Percentiles rank a stretch among this genome's conserved stretches.
Conservation (phyloP, 2,797 vertebrate genomes). For the Myotis daubentonii region DNA sequence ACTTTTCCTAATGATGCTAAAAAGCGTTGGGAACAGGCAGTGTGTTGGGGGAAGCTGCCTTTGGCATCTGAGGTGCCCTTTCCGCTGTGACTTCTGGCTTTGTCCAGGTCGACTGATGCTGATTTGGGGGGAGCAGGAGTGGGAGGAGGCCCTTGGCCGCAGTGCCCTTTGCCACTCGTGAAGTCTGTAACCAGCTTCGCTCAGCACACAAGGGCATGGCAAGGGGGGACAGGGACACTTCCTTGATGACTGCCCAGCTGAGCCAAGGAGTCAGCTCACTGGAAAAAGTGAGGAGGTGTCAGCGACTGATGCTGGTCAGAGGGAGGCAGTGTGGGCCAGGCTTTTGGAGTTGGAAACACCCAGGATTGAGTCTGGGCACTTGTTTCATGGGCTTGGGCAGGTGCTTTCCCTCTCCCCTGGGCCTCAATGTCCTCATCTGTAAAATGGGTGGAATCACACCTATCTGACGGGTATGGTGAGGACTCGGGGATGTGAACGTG, state of each 20-base stretch:
- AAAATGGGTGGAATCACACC: not conserved
- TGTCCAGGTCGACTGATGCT: not conserved
- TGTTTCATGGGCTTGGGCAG: not conserved
- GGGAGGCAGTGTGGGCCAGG: not conserved
- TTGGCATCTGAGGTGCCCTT: not conserved
- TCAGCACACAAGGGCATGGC: not conserved
- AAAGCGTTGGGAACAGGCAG: not conserved
- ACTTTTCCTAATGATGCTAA: not conserved
- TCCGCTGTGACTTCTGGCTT: not conserved
- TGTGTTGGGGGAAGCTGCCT: not conserved
- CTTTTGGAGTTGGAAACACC: not conserved
- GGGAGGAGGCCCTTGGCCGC: not conserved
- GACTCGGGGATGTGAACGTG: not conserved
- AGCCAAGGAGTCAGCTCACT: not conserved
- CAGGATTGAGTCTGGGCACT: not conserved
- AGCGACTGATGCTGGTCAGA: not conserved
- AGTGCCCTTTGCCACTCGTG: not conserved
- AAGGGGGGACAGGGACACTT: not conserved
- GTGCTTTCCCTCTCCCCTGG: not conserved
- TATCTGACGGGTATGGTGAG: not conserved
- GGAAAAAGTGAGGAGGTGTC: not conserved
- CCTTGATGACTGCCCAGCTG: not conserved
- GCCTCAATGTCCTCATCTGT: conserved; percentile 5
- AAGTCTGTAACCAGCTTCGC: not conserved
- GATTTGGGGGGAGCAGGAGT: not conserved